Evolutionary conservation across 2,797 vertebrate species (phyloP).

Genomic region (Danio tinwini): DNA sequence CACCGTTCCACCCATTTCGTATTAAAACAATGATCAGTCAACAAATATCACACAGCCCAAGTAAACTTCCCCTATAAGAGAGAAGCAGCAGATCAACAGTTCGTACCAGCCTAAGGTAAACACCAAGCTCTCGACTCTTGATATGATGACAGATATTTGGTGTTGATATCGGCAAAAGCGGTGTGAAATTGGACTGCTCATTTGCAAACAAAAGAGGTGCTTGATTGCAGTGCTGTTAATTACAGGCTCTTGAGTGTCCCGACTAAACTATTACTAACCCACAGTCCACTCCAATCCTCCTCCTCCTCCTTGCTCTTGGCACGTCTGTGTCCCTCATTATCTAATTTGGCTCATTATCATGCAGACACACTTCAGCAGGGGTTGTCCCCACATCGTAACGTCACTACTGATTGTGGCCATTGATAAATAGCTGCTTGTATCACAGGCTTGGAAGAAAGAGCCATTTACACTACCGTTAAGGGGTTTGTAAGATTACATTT

Average conservation of each 20-base stretch:
- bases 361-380: slow-evolving; percentile 57
- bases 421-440: slow-evolving; percentile 42
- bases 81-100: background rate
- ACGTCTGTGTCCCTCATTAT: slow-evolving; percentile 56
- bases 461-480: background rate
- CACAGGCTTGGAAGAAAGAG: background rate
- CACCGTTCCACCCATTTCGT: no score
- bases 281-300: slow-evolving; percentile 46
- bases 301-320: slow-evolving; percentile 43
- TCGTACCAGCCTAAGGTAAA: slow-evolving; percentile 9
- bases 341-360: slow-evolving; percentile 65
- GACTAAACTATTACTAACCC: slow-evolving; percentile 65
- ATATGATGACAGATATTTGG: slow-evolving; percentile 27
- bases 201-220: slow-evolving; percentile 52
- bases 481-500: background rate
- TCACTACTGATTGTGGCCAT: slow-evolving; percentile 55
- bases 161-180: slow-evolving; percentile 42
- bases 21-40: no score
- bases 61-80: background rate
- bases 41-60: no score
- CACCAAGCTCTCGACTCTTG: background rate
- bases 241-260: slow-evolving; percentile 56
- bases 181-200: slow-evolving; percentile 36
- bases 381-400: slow-evolving; percentile 54
- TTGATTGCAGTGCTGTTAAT: slow-evolving; percentile 62